Evolutionary conservation across 2,113 vertebrate genomes (phyloP).

Genomic region (Motacilla tschutschensis): DNA sequence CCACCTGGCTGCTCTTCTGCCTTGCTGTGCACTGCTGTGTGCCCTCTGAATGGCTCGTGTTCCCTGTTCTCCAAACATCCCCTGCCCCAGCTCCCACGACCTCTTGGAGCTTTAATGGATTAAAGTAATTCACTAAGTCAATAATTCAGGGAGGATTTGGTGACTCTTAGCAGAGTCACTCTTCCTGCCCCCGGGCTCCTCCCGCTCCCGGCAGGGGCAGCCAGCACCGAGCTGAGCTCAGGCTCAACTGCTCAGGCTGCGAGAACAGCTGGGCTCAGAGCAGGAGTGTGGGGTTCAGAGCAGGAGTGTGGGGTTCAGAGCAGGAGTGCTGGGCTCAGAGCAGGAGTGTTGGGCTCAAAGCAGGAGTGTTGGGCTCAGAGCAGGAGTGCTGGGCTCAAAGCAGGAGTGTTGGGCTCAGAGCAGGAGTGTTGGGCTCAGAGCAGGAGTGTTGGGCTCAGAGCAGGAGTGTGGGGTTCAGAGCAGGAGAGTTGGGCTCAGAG

Average conservation of each 20-base stretch:
- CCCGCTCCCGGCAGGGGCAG: slow-evolving; percentile 21
- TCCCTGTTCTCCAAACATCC: neutral
- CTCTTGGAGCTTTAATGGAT: neutral
- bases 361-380: no score
- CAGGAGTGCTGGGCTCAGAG: no score
- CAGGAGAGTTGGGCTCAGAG: no score
- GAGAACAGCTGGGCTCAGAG: neutral
- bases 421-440: no score
- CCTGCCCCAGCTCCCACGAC: neutral
- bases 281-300: no score
- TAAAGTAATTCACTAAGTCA: neutral
- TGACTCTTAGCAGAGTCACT: neutral
- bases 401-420: no score
- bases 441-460: no score
- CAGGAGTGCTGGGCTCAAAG: no score
- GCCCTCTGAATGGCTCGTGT: rapidly evolving
- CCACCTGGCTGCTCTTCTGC: neutral
- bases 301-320: no score
- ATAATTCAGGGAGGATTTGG: neutral
- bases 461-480: no score
- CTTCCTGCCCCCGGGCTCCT: slow-evolving; percentile 15
- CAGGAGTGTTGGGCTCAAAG: no score
- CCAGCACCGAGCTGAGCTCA: no score
- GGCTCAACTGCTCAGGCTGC: neutral
- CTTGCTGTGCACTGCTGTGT: neutral